Conservation (phyloP, 2,113 vertebrate genomes). For the Brachyhypopomus occidentalis region DNA sequence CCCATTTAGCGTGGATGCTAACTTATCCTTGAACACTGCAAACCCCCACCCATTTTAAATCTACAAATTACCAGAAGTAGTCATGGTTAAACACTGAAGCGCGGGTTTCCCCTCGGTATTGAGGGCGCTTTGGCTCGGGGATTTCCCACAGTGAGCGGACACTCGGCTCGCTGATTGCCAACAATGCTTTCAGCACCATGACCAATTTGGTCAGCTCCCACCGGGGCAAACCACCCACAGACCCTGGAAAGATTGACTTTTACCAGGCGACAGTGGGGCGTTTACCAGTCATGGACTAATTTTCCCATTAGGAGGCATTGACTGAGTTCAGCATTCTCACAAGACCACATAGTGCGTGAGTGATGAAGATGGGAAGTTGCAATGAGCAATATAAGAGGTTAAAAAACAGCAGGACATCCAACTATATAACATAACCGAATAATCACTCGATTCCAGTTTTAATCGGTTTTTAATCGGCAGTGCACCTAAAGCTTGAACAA, state of each 20-base stretch:
- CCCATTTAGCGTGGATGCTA: conserved; percentile 76
- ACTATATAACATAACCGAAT: too few relatives aligned
- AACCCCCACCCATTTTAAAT: too few relatives aligned
- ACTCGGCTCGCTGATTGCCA: conserved; percentile 71
- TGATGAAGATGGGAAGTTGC: background rate
- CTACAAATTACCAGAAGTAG: too few relatives aligned
- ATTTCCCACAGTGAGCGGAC: conserved; percentile 84
- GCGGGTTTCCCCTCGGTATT: too few relatives aligned
- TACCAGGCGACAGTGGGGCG: conserved; percentile 79
- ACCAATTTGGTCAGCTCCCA: conserved; percentile 87
- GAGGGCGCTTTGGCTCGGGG: conserved; percentile 51
- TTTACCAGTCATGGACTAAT: conserved; percentile 90
- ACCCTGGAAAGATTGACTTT: conserved; percentile 72
- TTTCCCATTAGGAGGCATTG: conserved; percentile 84
- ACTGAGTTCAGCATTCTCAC: conserved; percentile 79
- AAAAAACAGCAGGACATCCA: too few relatives aligned
- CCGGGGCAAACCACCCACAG: conserved; percentile 81
- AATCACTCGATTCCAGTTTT: too few relatives aligned
- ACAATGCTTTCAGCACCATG: conserved; percentile 87
- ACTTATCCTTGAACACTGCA: conserved; percentile 75
- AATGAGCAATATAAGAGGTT: too few relatives aligned
- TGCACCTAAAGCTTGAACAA: too few relatives aligned
- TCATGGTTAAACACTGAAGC: too few relatives aligned
- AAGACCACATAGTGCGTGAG: conserved; percentile 82
- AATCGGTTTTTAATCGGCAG: too few relatives aligned